A percentile compares a stretch with the other conserved stretches of the same genome.
These are phyloP conservation scores for Diphyllodes magnificus DNA, from an alignment of 2,113 vertebrate species.

Conservation along the genomic window DNA sequence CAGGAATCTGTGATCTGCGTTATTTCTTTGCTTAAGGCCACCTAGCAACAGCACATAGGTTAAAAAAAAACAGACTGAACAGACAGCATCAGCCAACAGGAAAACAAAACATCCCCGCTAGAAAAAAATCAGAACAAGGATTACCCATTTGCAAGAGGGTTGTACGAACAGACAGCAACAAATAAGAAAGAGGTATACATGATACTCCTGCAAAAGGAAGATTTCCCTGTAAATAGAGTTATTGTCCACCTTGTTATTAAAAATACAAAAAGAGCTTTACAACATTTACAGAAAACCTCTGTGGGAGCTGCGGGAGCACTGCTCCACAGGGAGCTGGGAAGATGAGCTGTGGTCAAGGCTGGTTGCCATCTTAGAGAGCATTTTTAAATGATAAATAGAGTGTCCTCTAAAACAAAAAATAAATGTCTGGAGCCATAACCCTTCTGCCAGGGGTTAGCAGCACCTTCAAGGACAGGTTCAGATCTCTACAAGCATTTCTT, in stretches of 20 bases:
- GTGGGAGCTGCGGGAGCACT: neutral
- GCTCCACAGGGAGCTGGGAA: neutral
- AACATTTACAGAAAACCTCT: conserved; percentile 16
- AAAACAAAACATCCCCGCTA: conserved; percentile 51
- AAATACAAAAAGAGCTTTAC: conserved; percentile 47
- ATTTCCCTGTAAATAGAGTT: conserved; percentile 31
- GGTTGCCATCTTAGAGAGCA: conserved; percentile 4
- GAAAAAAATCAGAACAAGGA: conserved; percentile 44
- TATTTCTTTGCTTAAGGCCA: conserved; percentile 67
- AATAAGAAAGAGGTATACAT: neutral
- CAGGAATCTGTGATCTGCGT: conserved; percentile 43
- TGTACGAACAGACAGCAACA: conserved; percentile 8
- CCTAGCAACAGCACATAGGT: conserved; percentile 62
- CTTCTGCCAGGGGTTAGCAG: neutral
- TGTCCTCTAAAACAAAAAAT: neutral
- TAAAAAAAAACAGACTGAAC: conserved; percentile 60
- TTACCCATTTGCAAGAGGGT: conserved; percentile 17
- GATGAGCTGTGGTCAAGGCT: conserved; percentile 14
- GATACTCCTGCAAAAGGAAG: conserved; percentile 13
- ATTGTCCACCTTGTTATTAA: conserved; percentile 38
- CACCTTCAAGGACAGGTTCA: neutral
- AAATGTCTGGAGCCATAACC: neutral
- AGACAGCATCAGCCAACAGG: conserved; percentile 57
- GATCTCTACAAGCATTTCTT: neutral
- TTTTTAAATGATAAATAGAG: conserved; percentile 12